Conservation (phyloP, 2,797 vertebrate species). For the Crax fasciolata region DNA sequence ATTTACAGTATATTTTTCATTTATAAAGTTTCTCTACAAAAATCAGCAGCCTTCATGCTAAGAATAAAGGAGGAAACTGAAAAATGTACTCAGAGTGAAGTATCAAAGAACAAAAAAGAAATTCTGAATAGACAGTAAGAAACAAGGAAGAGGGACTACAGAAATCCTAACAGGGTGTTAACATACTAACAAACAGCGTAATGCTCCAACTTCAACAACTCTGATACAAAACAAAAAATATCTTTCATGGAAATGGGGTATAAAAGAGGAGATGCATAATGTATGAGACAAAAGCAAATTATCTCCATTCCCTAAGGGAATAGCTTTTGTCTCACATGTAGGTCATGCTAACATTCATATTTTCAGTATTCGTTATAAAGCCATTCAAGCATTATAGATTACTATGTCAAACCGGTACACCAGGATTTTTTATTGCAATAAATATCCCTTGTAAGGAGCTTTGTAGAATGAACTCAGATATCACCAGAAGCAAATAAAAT, state of each 20-base stretch:
- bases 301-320: constrained; percentile 69
- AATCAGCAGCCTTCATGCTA: background rate
- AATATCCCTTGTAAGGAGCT: constrained; percentile 55
- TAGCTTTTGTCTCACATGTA: constrained; percentile 72
- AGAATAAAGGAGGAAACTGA: background rate
- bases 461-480: constrained; percentile 50
- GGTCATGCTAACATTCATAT: constrained; percentile 60
- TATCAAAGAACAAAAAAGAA: background rate
- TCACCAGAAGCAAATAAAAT: constrained; percentile 62
- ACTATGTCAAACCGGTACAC: constrained; percentile 61
- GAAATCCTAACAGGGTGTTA: constrained; percentile 24
- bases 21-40: background rate
- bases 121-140: background rate
- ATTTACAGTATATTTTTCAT: background rate
- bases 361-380: constrained; percentile 58
- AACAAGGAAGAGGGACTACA: constrained; percentile 1
- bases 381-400: constrained; percentile 67
- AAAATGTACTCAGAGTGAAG: background rate
- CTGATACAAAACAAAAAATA: constrained; percentile 44
- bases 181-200: background rate
- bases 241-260: constrained; percentile 55
- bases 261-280: constrained; percentile 62
- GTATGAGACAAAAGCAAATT: constrained; percentile 69
- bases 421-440: constrained; percentile 67
- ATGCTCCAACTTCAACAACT: constrained; percentile 40